These are phyloP conservation scores for Halichoeres trimaculatus DNA, from an alignment of 2,113 vertebrate species.

Conservation along the genomic window DNA sequence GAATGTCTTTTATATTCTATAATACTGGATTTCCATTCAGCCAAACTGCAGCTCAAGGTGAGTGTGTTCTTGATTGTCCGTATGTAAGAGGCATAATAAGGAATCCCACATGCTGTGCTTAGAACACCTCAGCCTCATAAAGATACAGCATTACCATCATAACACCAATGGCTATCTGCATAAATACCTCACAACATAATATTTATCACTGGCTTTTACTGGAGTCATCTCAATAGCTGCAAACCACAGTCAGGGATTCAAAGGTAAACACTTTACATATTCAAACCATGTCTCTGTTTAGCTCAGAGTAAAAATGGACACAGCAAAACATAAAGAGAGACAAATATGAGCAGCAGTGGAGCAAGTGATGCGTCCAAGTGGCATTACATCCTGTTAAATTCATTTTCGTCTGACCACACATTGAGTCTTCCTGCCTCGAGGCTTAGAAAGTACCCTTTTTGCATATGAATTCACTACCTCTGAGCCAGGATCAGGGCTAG, in stretches of 20 bases:
- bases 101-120: slow-evolving; percentile 67
- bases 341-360: slow-evolving; percentile 39
- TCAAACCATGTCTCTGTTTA: slow-evolving; percentile 17
- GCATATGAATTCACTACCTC: slow-evolving; percentile 63
- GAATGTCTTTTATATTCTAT: not conserved
- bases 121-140: slow-evolving; percentile 61
- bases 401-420: slow-evolving; percentile 77
- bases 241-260: slow-evolving; percentile 22
- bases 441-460: slow-evolving; percentile 47
- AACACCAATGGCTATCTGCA: slow-evolving; percentile 60
- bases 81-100: slow-evolving; percentile 70
- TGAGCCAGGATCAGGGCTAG: slow-evolving; percentile 48
- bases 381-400: slow-evolving; percentile 76
- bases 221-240: slow-evolving; percentile 5
- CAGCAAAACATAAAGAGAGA: slow-evolving; percentile 2
- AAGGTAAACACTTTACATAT: not conserved
- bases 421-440: slow-evolving; percentile 49
- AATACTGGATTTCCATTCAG: slow-evolving; percentile 35
- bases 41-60: slow-evolving; percentile 71
- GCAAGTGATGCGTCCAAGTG: slow-evolving; percentile 50
- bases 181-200: slow-evolving; percentile 23
- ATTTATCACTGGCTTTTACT: not conserved
- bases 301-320: slow-evolving; percentile 5
- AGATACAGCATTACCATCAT: slow-evolving; percentile 37
- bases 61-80: slow-evolving; percentile 68